These are phyloP conservation scores for Cloeon dipterum DNA, from an alignment of 2,888 invertebrate genomes.

Conservation along the genomic window DNA sequence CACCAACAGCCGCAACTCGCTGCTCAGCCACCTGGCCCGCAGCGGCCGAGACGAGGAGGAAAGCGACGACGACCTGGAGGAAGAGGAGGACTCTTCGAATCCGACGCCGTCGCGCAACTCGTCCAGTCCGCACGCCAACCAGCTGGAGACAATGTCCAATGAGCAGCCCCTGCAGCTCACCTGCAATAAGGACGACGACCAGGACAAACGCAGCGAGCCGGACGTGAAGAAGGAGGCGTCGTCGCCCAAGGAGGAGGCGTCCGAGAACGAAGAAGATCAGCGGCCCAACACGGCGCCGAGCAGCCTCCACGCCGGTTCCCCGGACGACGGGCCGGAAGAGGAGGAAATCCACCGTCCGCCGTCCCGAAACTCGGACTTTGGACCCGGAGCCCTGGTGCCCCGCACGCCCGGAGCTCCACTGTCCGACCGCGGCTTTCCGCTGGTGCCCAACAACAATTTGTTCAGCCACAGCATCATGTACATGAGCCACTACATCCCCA, in stretches of 20 bases:
- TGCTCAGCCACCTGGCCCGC: slow-evolving; percentile 5
- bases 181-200: not conserved
- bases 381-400: slow-evolving; percentile 3
- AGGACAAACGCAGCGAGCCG: no score
- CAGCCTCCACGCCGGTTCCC: not conserved
- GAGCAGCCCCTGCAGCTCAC: not conserved
- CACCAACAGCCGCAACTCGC: not conserved
- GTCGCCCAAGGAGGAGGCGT: not conserved
- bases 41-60: slow-evolving; percentile 5
- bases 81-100: slow-evolving; percentile 7
- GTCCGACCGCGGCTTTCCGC: slow-evolving; percentile 29
- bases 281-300: not conserved
- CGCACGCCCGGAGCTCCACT: slow-evolving; percentile 1
- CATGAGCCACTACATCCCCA: slow-evolving; percentile 69
- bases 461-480: slow-evolving; percentile 79
- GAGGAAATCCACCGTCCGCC: not conserved
- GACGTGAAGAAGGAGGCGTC: not conserved
- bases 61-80: slow-evolving; percentile 8
- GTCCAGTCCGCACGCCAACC: not conserved
- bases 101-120: not conserved
- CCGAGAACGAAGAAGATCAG: not conserved
- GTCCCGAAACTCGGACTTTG: slow-evolving; percentile 1
- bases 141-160: not conserved
- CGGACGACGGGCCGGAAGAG: no score
- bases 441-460: slow-evolving; percentile 70